Evolutionary conservation across 1,140 invertebrate genomes (phyloP).

Genomic region (Mya arenaria): DNA sequence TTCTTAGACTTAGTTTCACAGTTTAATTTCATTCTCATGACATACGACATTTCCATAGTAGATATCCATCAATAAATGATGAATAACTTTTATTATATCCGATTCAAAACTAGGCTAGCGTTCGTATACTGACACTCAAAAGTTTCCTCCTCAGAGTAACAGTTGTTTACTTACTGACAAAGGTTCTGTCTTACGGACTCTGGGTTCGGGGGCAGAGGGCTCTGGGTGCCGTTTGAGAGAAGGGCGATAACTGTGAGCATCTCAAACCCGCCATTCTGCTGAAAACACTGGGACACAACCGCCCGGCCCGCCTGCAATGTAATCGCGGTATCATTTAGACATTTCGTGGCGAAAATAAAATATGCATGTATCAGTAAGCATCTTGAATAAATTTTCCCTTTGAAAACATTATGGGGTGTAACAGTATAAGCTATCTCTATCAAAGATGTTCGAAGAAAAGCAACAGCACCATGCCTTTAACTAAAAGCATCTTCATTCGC

Average conservation of each 20-base stretch:
- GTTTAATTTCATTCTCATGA: too few relatives aligned
- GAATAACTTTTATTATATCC: too few relatives aligned
- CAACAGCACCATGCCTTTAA: neutral
- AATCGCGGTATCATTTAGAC: neutral
- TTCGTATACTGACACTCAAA: too few relatives aligned
- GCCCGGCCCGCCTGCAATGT: constrained; percentile 31
- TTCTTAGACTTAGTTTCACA: too few relatives aligned
- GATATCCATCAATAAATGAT: too few relatives aligned
- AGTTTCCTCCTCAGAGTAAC: too few relatives aligned
- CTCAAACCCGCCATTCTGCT: constrained; percentile 48
- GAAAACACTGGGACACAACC: constrained; percentile 48
- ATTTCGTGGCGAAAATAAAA: neutral
- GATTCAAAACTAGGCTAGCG: too few relatives aligned
- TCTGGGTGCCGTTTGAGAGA: constrained; percentile 46
- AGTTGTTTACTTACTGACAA: constrained; percentile 45
- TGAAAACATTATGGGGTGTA: neutral
- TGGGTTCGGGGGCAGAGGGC: constrained; percentile 33
- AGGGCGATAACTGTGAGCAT: constrained; percentile 45
- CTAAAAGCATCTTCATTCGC: neutral
- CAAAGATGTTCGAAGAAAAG: neutral
- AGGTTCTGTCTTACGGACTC: constrained; percentile 26
- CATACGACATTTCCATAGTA: too few relatives aligned
- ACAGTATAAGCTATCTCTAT: neutral
- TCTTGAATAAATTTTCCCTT: neutral
- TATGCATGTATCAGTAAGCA: neutral